phyloP scores from a whole-genome alignment of 2,113 vertebrate species.

The Peromyscus californicus region DNA sequence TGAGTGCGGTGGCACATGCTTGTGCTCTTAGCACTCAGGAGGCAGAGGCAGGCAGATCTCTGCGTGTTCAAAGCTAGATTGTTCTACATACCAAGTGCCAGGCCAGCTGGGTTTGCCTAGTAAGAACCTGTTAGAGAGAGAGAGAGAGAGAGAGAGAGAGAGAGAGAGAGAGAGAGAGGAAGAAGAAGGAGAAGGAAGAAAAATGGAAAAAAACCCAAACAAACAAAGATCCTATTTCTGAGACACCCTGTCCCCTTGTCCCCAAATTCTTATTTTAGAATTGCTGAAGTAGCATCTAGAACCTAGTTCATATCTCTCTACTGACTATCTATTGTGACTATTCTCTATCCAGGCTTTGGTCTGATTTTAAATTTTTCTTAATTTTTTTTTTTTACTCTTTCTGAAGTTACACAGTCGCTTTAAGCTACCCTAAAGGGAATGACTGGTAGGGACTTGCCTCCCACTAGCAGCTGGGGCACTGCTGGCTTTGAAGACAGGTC shows the following conservation, averaged over 20 bases:
- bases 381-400: constrained; percentile 11
- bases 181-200: not conserved
- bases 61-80: not conserved
- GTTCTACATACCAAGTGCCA: not conserved
- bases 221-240: not conserved
- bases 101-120: not conserved
- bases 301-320: not conserved
- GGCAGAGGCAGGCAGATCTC: not conserved
- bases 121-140: not conserved
- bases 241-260: not conserved
- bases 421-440: constrained; percentile 3
- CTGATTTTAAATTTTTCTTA: constrained; percentile 22
- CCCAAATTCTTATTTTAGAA: not conserved
- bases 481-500: constrained; percentile 24
- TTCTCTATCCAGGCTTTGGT: constrained; percentile 6
- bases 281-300: not conserved
- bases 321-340: not conserved
- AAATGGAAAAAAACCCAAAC: not conserved
- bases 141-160: too few relatives aligned
- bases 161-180: too few relatives aligned
- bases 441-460: constrained; percentile 20
- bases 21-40: not conserved
- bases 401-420: constrained; percentile 9
- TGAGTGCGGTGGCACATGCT: fast-evolving
- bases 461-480: constrained; percentile 1